Evolutionary conservation across 2,797 vertebrate species (phyloP), one percentile per base, ranked within the genome.

Genomic region (Lutjanus campechanus): DNA sequence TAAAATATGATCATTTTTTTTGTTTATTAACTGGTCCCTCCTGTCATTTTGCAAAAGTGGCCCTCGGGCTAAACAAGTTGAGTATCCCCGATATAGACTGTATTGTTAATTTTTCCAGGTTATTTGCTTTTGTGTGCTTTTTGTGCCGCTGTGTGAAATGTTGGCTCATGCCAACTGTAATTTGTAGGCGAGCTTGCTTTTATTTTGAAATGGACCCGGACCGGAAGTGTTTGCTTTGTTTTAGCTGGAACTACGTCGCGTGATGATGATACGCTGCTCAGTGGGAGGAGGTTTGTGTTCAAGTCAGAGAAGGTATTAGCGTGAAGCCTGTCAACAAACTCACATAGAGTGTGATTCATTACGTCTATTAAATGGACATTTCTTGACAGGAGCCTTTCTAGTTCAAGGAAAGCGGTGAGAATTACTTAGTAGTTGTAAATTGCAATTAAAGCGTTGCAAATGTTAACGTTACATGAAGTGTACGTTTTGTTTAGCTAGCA

Each of bases 401-500:
- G 29, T 50, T 70, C 47, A 61, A 77, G 65, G 65, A 63, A 65
- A 83, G 58, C 54, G 86, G 89, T 89, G 85, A 88, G 91, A 69
- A 69, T 47, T 58, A 6, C 55, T 65, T 15, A 11, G 49, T 44
- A 55, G 11, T 50, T 53, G 51, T 11, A 56, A 51, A 58, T 69
- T 8, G 2, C n/a, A n/a, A 76, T 41, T 16, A 41, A 70, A 79
- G 25, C 50, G 71, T 25, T 80, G 77, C 47, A 69, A 76, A 82
- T 75, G 51, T 76, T 50, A 56, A 41, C 66, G 82, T 79, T 82
- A 25, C 70, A n/a, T 64, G 66, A 76, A 82, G 83, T 86, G 83
- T 75, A 86, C 75, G 91, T 88, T 84, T 91, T 91, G 85, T 90
- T 91, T 88, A 90, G 94, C 93, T 94, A 93, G 88, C 88, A 71